Conservation (phyloP, 2,797 vertebrate genomes). For the Typhlichthys eigenmanni region DNA sequence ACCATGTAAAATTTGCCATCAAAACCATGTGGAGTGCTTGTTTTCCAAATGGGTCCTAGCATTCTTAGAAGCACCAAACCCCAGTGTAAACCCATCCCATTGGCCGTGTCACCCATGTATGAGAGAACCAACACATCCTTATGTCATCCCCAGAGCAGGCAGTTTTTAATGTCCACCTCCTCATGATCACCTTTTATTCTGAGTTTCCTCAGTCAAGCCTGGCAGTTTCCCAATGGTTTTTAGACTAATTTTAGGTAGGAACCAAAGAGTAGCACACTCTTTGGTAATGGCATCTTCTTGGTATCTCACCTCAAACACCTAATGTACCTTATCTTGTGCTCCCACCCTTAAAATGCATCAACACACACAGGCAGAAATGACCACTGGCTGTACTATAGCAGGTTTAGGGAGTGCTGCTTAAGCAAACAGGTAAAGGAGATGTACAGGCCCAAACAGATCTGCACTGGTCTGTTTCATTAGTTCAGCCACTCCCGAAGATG, state of each 20-base stretch:
- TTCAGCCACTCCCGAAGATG: slow-evolving; percentile 40
- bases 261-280: slow-evolving; percentile 18
- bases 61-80: not conserved
- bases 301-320: slow-evolving; percentile 49
- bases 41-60: not conserved
- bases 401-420: slow-evolving; percentile 18
- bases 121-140: not conserved
- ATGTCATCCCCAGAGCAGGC: not conserved
- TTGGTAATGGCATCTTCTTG: slow-evolving; percentile 55
- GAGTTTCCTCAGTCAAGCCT: not conserved
- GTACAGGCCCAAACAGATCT: slow-evolving; percentile 3
- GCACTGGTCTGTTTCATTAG: slow-evolving; percentile 24
- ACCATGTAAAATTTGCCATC: not conserved
- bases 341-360: slow-evolving; percentile 29
- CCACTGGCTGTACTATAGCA: slow-evolving; percentile 5
- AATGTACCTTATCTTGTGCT: slow-evolving; percentile 29
- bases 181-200: slow-evolving; percentile 6
- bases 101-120: not conserved
- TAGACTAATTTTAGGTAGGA: slow-evolving; percentile 38
- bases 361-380: slow-evolving; percentile 20
- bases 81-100: not conserved
- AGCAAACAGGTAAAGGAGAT: slow-evolving; percentile 16
- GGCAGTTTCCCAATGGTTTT: slow-evolving; percentile 29
- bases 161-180: not conserved
- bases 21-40: not conserved